phyloP scores from a whole-genome alignment of 1,140 invertebrate species.

The Riptortus pedestris region DNA sequence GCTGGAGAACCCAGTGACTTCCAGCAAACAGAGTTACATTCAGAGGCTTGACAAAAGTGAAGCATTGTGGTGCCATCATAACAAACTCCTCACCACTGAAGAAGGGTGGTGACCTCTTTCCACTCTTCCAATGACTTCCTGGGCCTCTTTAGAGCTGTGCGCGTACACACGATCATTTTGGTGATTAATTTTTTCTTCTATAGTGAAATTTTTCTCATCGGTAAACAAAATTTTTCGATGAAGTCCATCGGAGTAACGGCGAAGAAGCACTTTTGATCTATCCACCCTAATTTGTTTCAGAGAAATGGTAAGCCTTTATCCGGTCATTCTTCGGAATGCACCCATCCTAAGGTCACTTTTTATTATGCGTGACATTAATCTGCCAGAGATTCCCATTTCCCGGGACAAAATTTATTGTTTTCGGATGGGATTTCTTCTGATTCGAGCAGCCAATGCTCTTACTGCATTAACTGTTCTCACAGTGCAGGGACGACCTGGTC shows the following conservation, averaged over 20 bases:
- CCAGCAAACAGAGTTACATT: not conserved
- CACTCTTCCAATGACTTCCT: conserved; percentile 6
- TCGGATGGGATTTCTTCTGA: not conserved
- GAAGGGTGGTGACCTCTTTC: not conserved
- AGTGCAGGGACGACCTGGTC: not conserved
- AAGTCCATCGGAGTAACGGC: not conserved
- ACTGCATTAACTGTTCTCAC: no score
- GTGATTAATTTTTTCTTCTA: not conserved
- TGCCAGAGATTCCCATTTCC: no score
- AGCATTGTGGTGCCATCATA: conserved; percentile 12
- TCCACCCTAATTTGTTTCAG: no score
- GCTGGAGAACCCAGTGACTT: conserved; percentile 1
- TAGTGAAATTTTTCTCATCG: not conserved
- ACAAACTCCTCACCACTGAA: not conserved
- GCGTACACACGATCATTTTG: not conserved
- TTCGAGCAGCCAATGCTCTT: not conserved
- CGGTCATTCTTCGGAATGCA: no score
- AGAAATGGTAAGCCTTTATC: no score
- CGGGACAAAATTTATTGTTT: no score
- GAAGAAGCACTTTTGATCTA: no score
- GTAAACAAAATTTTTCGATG: conserved; percentile 3
- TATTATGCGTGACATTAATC: no score
- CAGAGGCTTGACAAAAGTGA: conserved; percentile 11
- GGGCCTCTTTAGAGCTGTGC: not conserved
- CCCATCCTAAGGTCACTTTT: no score